Evolutionary conservation across 2,888 invertebrate species (phyloP).

Genomic region (Acronicta psi): DNA sequence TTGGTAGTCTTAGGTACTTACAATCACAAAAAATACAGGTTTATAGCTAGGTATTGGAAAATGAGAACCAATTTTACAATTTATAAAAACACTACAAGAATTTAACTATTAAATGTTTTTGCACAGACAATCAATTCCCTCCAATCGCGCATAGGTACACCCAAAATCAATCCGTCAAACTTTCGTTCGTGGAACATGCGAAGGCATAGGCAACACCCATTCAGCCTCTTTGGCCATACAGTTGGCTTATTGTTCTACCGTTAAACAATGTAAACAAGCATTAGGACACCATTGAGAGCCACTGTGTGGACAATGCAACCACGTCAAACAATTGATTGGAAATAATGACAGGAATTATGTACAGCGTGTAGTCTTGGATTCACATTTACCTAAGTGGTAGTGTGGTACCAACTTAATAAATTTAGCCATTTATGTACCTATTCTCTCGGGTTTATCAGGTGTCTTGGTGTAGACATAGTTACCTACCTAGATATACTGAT

Average conservation of each 20-base stretch:
- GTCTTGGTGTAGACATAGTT: too few species aligned
- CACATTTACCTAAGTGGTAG: too few species aligned
- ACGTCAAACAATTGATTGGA: slow-evolving; percentile 50
- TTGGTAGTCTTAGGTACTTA: too few species aligned
- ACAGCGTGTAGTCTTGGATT: slow-evolving; percentile 15
- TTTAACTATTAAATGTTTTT: too few species aligned
- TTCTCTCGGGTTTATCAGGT: too few species aligned
- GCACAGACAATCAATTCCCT: slow-evolving; percentile 8
- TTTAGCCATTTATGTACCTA: too few species aligned
- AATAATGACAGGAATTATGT: slow-evolving; percentile 32
- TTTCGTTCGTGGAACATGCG: slow-evolving; percentile 68
- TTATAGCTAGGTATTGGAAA: too few species aligned
- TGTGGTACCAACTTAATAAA: too few species aligned
- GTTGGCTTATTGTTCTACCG: slow-evolving; percentile 69
- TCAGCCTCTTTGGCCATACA: slow-evolving; percentile 59
- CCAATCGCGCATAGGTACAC: slow-evolving; percentile 4
- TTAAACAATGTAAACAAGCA: slow-evolving; percentile 78
- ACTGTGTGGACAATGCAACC: slow-evolving; percentile 79
- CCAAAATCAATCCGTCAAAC: slow-evolving; percentile 61
- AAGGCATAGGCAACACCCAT: slow-evolving; percentile 48
- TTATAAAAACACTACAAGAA: too few species aligned
- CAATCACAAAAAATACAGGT: too few species aligned
- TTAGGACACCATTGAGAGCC: slow-evolving; percentile 74
- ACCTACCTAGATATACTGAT: too few species aligned
- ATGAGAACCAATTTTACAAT: too few species aligned